phyloP scores from a whole-genome alignment of 2,797 vertebrate genomes.

The Propithecus deckenii region DNA sequence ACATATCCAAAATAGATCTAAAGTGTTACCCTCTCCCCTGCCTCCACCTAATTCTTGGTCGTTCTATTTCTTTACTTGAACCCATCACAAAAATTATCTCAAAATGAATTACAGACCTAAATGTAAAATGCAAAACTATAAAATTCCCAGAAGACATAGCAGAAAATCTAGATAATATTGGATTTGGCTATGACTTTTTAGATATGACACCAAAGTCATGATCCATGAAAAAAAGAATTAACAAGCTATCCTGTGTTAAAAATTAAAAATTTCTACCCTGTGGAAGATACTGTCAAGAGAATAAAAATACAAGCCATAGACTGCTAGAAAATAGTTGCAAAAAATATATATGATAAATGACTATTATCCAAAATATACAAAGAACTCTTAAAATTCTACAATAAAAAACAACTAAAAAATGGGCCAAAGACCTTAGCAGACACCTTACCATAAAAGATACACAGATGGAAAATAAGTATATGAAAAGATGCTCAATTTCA shows the following conservation, averaged over 20 bases:
- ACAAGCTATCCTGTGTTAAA: neutral
- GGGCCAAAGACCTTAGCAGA: neutral
- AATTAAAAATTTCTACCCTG: neutral
- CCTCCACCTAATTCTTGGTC: neutral
- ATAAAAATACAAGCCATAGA: neutral
- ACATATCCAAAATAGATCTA: neutral
- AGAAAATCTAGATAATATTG: neutral
- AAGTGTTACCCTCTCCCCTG: neutral
- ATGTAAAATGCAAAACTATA: neutral
- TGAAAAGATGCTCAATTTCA: neutral
- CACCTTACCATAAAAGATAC: neutral
- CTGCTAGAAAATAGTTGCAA: neutral
- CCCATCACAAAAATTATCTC: neutral
- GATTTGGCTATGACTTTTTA: neutral
- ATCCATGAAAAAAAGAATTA: neutral
- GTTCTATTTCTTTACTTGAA: neutral
- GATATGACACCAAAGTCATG: neutral
- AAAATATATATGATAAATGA: neutral
- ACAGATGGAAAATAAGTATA: neutral
- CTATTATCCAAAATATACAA: neutral
- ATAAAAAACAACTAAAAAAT: neutral
- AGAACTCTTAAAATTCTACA: neutral
- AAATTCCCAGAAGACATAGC: neutral
- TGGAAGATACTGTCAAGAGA: neutral
- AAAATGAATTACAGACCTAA: neutral